Evolutionary conservation across 2,797 vertebrate species (phyloP).

Genomic region (Diplodus sargus): DNA sequence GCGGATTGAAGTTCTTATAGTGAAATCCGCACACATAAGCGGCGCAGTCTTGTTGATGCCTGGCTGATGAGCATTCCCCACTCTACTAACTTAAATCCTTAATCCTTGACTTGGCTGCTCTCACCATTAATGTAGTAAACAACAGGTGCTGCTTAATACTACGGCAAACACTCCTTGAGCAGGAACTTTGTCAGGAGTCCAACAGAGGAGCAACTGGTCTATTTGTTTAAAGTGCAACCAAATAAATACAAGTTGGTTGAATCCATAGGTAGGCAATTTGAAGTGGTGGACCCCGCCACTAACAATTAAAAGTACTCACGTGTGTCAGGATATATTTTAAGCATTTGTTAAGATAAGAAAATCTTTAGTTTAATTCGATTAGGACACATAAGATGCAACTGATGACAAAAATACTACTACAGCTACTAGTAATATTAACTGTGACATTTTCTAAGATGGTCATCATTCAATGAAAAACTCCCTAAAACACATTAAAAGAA

Average conservation of each 20-base stretch:
- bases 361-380: too few relatives aligned
- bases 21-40: not conserved
- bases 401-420: too few relatives aligned
- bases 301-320: not conserved
- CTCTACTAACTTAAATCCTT: slow-evolving; percentile 12
- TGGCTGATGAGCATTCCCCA: not conserved
- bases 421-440: too few relatives aligned
- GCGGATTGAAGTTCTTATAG: not conserved
- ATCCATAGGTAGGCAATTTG: not conserved
- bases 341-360: too few relatives aligned
- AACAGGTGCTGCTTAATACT: not conserved
- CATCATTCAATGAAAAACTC: too few relatives aligned
- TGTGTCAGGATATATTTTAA: too few relatives aligned
- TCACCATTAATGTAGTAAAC: not conserved
- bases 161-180: not conserved
- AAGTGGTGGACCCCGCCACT: not conserved
- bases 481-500: too few relatives aligned
- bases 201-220: not conserved
- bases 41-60: not conserved
- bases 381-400: too few relatives aligned
- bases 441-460: too few relatives aligned
- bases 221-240: not conserved
- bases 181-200: not conserved
- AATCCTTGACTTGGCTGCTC: slow-evolving; percentile 7
- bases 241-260: not conserved